phyloP scores from a whole-genome alignment of 2,888 invertebrate species.

The Candidula unifasciata region DNA sequence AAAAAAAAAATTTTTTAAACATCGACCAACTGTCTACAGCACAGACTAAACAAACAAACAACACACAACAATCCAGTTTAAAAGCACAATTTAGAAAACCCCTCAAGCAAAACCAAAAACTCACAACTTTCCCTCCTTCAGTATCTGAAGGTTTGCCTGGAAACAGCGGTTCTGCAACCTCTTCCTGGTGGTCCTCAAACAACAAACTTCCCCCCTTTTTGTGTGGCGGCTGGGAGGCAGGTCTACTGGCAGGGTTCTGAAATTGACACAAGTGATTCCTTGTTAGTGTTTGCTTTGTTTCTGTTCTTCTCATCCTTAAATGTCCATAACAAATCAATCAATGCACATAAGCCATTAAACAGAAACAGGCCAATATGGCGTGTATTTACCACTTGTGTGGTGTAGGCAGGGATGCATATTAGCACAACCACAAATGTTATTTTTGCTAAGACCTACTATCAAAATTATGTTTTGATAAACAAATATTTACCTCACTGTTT shows the following conservation, averaged over 20 bases:
- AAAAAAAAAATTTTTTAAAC: neutral
- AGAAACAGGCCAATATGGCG: no score
- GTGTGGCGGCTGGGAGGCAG: neutral
- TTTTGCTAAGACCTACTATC: no score
- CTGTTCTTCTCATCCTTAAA: no score
- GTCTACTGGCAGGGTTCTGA: neutral
- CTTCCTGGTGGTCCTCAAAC: slow-evolving; percentile 56
- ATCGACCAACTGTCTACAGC: neutral
- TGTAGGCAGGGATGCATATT: no score
- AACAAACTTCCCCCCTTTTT: slow-evolving; percentile 34
- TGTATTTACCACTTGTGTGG: no score
- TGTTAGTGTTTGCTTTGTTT: no score
- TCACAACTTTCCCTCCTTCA: slow-evolving; percentile 39
- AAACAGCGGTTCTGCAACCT: slow-evolving; percentile 53
- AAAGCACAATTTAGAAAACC: neutral
- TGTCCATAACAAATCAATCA: no score
- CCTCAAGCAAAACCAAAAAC: neutral
- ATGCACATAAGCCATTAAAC: no score
- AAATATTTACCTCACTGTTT: no score
- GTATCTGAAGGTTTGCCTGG: slow-evolving; percentile 32
- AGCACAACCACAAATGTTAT: no score
- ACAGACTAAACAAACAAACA: neutral
- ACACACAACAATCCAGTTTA: neutral
- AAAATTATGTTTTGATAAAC: no score
- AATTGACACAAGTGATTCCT: neutral